A percentile compares a stretch with the other conserved stretches of the same genome.
Evolutionary conservation across 2,797 vertebrate species (phyloP).

Genomic region (Pseudochaenichthys georgianus): DNA sequence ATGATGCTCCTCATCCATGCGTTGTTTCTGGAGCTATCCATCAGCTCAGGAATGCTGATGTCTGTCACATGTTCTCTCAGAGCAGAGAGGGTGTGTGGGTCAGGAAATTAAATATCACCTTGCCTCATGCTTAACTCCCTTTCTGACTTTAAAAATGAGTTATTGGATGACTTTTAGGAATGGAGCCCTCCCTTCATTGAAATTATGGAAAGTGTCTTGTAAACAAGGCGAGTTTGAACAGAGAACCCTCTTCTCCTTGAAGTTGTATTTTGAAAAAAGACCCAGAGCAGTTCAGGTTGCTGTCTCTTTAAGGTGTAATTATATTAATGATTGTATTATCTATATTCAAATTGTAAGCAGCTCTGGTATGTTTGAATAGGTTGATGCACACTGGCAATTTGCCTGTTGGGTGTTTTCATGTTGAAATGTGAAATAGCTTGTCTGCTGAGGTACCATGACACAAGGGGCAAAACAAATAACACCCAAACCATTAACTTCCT

Average conservation of each 20-base stretch:
- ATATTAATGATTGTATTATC: not conserved
- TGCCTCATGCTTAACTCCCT: conserved; percentile 11
- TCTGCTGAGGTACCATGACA: not conserved
- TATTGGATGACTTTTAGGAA: conserved; percentile 13
- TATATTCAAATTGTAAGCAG: conserved; percentile 5
- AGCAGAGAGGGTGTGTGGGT: conserved; percentile 35
- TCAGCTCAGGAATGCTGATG: conserved; percentile 57
- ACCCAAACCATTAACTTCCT: not conserved
- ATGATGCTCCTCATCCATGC: not conserved
- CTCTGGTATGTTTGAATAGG: conserved; percentile 3
- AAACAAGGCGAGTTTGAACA: conserved; percentile 45
- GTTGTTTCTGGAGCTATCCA: conserved; percentile 10
- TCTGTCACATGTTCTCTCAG: conserved; percentile 43
- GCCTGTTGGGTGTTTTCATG: not conserved
- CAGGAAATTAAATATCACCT: conserved; percentile 17
- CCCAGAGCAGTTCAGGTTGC: not conserved
- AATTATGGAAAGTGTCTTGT: conserved; percentile 3
- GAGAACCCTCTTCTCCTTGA: conserved; percentile 27
- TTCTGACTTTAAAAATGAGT: conserved; percentile 21
- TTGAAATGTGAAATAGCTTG: conserved; percentile 4
- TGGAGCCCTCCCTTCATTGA: too few species aligned
- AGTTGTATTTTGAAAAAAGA: conserved; percentile 22
- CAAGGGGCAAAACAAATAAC: not conserved
- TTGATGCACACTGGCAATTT: conserved; percentile 10
- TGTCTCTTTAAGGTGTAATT: conserved; percentile 2